Percentiles rank a stretch among this genome's conserved stretches.
Evolutionary conservation across 2,113 vertebrate species (phyloP).

Genomic region (Xenopus laevis): DNA sequence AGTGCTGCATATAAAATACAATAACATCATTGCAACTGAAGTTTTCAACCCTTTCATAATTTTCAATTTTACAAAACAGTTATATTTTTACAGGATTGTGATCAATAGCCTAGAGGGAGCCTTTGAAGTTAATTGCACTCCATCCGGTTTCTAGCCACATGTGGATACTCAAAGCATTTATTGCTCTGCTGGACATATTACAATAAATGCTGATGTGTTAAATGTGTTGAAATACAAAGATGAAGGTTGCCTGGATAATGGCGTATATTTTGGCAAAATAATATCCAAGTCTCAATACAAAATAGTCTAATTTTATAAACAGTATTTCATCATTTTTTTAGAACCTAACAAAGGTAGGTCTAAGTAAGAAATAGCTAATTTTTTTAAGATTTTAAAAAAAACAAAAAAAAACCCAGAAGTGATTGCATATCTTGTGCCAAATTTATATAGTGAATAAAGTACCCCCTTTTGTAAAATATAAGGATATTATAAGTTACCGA

Average conservation of each 20-base stretch:
- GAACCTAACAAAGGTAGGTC: no score
- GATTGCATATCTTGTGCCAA: no score
- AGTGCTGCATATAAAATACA: background rate
- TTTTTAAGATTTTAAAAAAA: no score
- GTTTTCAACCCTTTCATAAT: conserved; percentile 14
- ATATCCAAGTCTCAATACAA: no score
- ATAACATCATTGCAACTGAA: conserved; percentile 13
- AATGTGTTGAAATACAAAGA: conserved; percentile 3
- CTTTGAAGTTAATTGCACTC: conserved; percentile 38
- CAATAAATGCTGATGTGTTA: conserved; percentile 21
- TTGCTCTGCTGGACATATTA: conserved; percentile 21
- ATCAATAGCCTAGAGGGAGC: conserved; percentile 33
- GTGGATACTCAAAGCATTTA: conserved; percentile 26
- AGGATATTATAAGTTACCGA: no score
- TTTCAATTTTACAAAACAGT: conserved; percentile 22
- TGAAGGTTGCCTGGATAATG: conserved; percentile 2
- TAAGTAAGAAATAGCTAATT: no score
- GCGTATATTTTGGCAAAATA: no score
- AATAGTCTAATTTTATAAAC: no score
- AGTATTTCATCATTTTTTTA: no score
- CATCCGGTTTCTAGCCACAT: conserved; percentile 25
- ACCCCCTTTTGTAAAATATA: no score
- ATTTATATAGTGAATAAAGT: no score
- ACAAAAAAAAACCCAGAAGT: no score
- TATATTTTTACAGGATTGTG: conserved; percentile 26